Evolutionary conservation across 1,140 invertebrate species (phyloP).

Genomic region (Anastatus disparis): DNA sequence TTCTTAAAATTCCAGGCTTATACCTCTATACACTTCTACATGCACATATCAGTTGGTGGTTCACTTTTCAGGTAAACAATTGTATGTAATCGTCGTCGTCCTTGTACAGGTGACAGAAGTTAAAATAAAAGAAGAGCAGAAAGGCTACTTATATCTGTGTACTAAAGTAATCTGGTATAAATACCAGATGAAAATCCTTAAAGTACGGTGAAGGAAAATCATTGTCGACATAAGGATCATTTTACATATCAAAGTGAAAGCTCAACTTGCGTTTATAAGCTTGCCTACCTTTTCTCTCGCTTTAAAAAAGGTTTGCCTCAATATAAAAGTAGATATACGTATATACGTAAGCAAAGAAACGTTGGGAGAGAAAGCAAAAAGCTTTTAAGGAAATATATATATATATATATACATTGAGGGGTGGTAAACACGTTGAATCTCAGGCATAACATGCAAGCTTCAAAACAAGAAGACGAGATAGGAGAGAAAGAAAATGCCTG

Average conservation of each 20-base stretch:
- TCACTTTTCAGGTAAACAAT: slow-evolving; percentile 17
- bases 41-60: slow-evolving; percentile 5
- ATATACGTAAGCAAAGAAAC: no score
- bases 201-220: not conserved
- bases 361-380: no score
- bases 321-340: no score
- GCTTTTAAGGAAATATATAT: no score
- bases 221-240: slow-evolving; percentile 6
- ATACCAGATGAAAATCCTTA: no score
- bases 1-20: not conserved
- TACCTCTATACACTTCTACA: not conserved
- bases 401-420: no score
- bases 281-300: no score
- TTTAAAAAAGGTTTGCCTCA: not conserved
- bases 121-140: not conserved
- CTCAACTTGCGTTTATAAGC: slow-evolving; percentile 16
- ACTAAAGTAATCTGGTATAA: no score
- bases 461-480: not conserved
- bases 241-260: slow-evolving; percentile 20
- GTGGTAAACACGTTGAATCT: slow-evolving; percentile 3
- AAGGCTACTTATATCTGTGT: not conserved
- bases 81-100: no score
- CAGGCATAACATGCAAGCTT: not conserved
- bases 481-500: not conserved
- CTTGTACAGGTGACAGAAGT: not conserved